phyloP scores from a whole-genome alignment of 2,797 vertebrate genomes.

The Alosa sapidissima region DNA sequence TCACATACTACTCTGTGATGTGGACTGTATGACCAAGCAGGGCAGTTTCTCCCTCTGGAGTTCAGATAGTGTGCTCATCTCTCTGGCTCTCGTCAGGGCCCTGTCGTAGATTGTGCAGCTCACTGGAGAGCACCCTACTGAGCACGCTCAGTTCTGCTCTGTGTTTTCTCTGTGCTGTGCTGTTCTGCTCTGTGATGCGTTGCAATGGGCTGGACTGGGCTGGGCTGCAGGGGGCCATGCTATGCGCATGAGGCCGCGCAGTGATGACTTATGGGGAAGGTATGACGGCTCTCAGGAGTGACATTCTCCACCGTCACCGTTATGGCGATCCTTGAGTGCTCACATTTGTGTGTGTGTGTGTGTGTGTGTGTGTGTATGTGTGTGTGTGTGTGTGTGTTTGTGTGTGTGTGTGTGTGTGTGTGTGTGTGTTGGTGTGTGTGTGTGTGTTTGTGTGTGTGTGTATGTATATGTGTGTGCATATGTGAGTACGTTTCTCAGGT shows the following conservation, averaged over 20 bases:
- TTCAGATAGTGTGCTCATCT: background rate
- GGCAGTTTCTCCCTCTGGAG: background rate
- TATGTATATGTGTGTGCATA: background rate
- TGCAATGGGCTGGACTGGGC: no score
- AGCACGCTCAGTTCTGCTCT: background rate
- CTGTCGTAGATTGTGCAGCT: background rate
- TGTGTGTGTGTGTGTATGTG: background rate
- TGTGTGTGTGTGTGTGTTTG: conserved; percentile 1
- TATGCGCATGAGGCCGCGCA: background rate
- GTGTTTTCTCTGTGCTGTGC: background rate
- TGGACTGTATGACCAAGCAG: background rate
- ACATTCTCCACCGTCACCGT: background rate
- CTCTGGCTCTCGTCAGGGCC: background rate
- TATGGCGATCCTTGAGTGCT: background rate
- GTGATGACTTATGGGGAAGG: background rate
- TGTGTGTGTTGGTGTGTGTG: background rate
- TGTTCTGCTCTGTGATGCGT: no score
- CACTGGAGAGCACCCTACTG: background rate
- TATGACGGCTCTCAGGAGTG: no score
- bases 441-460: background rate
- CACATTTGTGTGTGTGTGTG: background rate
- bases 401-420: background rate
- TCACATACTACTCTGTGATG: background rate
- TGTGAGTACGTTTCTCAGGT: background rate
- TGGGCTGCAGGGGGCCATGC: background rate